These are phyloP conservation scores for Vipera ursinii DNA, from an alignment of 2,797 vertebrate species.

Conservation along the genomic window DNA sequence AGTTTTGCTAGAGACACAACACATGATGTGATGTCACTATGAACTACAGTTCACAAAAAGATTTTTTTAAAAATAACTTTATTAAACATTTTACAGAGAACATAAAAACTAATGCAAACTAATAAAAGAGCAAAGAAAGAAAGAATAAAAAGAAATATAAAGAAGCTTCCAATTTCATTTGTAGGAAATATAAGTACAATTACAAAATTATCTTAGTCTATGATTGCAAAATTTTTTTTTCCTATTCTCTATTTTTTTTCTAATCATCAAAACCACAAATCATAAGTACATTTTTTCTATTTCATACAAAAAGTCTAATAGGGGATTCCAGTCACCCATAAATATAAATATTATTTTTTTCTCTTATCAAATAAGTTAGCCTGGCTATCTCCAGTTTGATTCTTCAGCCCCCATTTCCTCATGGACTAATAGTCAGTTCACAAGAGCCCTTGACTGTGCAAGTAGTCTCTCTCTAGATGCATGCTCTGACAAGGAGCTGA, in stretches of 20 bases:
- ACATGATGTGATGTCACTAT: background rate
- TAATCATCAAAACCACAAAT: too few relatives aligned
- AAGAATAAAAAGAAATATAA: background rate
- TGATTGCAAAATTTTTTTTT: too few relatives aligned
- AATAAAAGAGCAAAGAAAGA: background rate
- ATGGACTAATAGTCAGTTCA: background rate
- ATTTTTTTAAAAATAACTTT: background rate
- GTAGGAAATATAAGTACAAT: background rate
- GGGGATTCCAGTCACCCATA: background rate
- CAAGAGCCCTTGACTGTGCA: background rate
- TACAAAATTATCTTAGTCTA: background rate
- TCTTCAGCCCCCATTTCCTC: background rate
- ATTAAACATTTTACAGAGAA: background rate
- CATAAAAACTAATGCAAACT: background rate
- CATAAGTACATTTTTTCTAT: too few relatives aligned
- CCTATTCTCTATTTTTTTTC: too few relatives aligned
- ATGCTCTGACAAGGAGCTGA: too few relatives aligned
- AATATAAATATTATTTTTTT: too few relatives aligned
- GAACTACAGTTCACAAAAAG: background rate
- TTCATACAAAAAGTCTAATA: background rate
- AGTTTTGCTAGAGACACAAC: background rate
- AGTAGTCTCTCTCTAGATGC: too few relatives aligned
- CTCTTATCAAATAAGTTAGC: background rate
- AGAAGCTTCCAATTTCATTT: background rate
- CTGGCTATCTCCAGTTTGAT: background rate